These are phyloP conservation scores for Thereuonema tuberculata DNA, from an alignment of 1,140 invertebrate genomes.

Conservation along the genomic window DNA sequence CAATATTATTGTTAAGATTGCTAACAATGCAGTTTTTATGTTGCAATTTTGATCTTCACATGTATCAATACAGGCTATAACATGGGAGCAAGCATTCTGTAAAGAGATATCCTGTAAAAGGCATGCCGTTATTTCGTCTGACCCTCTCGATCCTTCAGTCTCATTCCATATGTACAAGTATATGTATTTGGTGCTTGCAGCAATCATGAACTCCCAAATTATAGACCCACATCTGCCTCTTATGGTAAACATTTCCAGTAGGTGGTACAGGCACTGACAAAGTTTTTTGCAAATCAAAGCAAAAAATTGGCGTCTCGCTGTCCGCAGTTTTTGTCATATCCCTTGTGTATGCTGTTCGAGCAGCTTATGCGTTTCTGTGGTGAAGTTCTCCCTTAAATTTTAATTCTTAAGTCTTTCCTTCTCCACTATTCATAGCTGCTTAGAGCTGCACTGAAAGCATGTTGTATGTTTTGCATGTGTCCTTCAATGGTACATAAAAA, in stretches of 20 bases:
- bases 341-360: background rate
- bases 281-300: conserved; percentile 27
- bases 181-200: conserved; percentile 14
- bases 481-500: background rate
- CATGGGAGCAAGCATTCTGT: conserved; percentile 13
- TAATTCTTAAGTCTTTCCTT: background rate
- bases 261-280: conserved; percentile 25
- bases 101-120: conserved; percentile 11
- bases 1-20: background rate
- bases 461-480: background rate
- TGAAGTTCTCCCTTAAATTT: background rate
- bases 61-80: conserved; percentile 25
- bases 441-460: background rate
- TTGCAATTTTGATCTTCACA: conserved; percentile 25
- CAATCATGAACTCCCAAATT: conserved; percentile 29
- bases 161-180: conserved; percentile 30
- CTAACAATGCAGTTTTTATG: background rate
- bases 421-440: background rate
- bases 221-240: conserved; percentile 28
- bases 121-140: conserved; percentile 25
- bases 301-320: background rate
- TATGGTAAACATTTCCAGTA: conserved; percentile 25
- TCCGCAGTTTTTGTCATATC: background rate
- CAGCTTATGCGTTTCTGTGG: background rate
- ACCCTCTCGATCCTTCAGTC: conserved; percentile 21